Percentiles rank a stretch among this genome's conserved stretches.
These are phyloP conservation scores for Xanthorhoe designata DNA, from an alignment of 2,888 invertebrate species.

Conservation along the genomic window DNA sequence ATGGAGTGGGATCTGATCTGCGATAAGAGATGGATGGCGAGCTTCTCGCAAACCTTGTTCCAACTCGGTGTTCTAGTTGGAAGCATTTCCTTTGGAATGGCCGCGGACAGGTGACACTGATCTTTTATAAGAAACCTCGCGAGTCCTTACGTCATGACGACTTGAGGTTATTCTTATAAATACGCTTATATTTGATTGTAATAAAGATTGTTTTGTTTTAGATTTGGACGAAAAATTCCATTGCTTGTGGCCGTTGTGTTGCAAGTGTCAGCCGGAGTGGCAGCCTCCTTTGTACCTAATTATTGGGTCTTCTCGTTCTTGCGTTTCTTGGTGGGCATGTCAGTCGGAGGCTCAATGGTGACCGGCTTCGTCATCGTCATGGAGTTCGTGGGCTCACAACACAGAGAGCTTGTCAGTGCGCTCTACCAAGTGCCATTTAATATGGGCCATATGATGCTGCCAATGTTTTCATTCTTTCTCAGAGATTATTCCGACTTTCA, in stretches of 20 bases:
- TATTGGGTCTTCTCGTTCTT: conserved; percentile 87
- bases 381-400: conserved; percentile 87
- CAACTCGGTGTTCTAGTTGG: conserved; percentile 91
- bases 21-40: conserved; percentile 86
- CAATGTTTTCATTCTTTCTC: conserved; percentile 86
- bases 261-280: conserved; percentile 89
- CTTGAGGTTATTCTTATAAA: conserved; percentile 3
- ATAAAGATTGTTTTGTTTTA: conserved; percentile 64
- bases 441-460: conserved; percentile 88
- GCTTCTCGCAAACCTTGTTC: conserved; percentile 90
- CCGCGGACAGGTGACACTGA: conserved; percentile 89
- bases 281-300: conserved; percentile 88
- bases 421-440: conserved; percentile 89
- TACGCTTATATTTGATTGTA: not conserved
- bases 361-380: conserved; percentile 86
- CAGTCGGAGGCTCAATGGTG: conserved; percentile 94
- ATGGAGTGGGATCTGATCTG: conserved; percentile 92
- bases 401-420: conserved; percentile 85
- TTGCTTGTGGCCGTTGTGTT: conserved; percentile 89
- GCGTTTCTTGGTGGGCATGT: conserved; percentile 89
- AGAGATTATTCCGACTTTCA: conserved; percentile 88
- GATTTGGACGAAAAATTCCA: conserved; percentile 91
- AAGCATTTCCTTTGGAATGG: conserved; percentile 89
- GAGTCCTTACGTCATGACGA: not conserved
- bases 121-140: conserved; percentile 12